Conservation (phyloP, 2,888 invertebrate species). For the Drosophila subquinaria region DNA sequence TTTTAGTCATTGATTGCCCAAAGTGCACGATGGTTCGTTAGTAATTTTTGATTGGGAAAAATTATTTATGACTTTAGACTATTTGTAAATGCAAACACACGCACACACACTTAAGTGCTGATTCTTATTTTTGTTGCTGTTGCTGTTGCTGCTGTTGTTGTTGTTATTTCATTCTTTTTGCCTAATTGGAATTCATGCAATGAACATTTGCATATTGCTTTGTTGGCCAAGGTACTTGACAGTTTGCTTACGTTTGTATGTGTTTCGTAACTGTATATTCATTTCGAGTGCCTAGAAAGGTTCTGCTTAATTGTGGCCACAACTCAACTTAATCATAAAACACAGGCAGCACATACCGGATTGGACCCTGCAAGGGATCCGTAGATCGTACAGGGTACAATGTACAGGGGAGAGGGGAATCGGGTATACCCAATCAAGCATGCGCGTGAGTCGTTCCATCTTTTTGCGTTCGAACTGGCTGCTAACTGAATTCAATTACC, state of each 20-base stretch:
- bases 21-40: conserved; percentile 71
- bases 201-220: conserved; percentile 77
- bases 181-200: conserved; percentile 83
- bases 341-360: conserved; percentile 43
- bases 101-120: conserved; percentile 63
- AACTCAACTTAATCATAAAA: conserved; percentile 74
- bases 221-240: conserved; percentile 70
- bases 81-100: conserved; percentile 68
- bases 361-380: conserved; percentile 12
- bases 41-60: conserved; percentile 77
- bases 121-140: conserved; percentile 34
- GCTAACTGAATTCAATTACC: conserved; percentile 83
- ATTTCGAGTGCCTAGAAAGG: conserved; percentile 76
- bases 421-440: conserved; percentile 70
- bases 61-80: conserved; percentile 76
- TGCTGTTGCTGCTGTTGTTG: conserved; percentile 29
- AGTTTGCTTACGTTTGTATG: conserved; percentile 11
- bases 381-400: background rate
- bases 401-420: too few relatives aligned
- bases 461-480: conserved; percentile 60
- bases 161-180: conserved; percentile 57
- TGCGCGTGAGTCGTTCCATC: conserved; percentile 75
- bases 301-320: conserved; percentile 78
- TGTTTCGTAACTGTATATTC: conserved; percentile 73
- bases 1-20: conserved; percentile 73